These are phyloP conservation scores for Turritopsis rubra DNA, from an alignment of 30 jellyfish, hydroid and myxozoan genomes.

Conservation along the genomic window DNA sequence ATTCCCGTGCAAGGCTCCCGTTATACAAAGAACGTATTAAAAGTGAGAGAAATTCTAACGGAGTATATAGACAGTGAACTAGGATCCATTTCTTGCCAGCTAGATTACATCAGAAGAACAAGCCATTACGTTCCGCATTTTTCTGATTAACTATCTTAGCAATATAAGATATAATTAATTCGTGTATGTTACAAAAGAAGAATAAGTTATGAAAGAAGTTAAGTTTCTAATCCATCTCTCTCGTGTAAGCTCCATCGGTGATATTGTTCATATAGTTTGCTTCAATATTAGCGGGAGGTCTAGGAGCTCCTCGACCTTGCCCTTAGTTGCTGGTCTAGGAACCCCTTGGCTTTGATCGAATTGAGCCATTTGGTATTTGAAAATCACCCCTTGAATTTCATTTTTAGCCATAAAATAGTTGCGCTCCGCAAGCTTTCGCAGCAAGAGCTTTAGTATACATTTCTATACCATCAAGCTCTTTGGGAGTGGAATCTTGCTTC, in stretches of 20 bases:
- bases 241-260: background rate
- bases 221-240: background rate
- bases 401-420: background rate
- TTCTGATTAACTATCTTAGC: too few relatives aligned
- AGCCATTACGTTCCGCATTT: too few relatives aligned
- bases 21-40: too few relatives aligned
- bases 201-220: too few relatives aligned
- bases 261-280: background rate
- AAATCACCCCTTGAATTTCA: constrained; percentile 1
- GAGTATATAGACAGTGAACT: too few relatives aligned
- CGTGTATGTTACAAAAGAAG: background rate
- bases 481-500: background rate
- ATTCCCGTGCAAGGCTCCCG: too few relatives aligned
- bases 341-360: background rate
- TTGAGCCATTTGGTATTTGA: constrained; percentile 14
- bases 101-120: too few relatives aligned
- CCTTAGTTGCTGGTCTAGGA: background rate
- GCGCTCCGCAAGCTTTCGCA: background rate
- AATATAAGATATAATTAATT: too few relatives aligned
- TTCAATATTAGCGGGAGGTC: background rate
- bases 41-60: too few relatives aligned
- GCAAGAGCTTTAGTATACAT: background rate
- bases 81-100: too few relatives aligned
- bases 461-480: background rate
- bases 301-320: background rate